Conservation (phyloP, 2,888 invertebrate species). For the Cerceris ruficornis region DNA sequence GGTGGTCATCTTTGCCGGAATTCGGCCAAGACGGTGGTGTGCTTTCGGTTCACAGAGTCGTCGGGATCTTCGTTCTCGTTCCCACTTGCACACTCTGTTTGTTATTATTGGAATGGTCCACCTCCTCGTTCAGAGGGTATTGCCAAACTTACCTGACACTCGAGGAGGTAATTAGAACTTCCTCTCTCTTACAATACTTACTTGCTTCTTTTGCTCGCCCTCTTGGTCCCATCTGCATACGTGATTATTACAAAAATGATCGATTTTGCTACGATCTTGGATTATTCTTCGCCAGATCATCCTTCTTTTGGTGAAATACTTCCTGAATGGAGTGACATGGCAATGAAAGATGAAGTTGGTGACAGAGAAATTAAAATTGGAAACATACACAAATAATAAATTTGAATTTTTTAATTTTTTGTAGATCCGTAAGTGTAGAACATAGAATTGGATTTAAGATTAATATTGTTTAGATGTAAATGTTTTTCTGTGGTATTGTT, state of each 20-base stretch:
- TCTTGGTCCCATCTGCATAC: conserved; percentile 14
- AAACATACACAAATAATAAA: too few relatives aligned
- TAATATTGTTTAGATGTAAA: too few relatives aligned
- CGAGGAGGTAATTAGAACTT: conserved; percentile 68
- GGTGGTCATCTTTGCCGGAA: conserved; percentile 41
- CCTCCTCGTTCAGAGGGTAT: conserved; percentile 60
- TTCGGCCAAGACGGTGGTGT: conserved; percentile 45
- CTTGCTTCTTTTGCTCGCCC: conserved; percentile 22
- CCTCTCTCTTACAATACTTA: conserved; percentile 37
- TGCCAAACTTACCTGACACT: conserved; percentile 72
- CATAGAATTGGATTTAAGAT: too few relatives aligned
- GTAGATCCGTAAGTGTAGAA: too few relatives aligned
- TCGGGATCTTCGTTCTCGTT: conserved; percentile 55
- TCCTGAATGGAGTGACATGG: too few relatives aligned
- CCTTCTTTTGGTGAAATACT: too few relatives aligned
- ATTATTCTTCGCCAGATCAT: too few relatives aligned
- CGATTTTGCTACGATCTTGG: too few relatives aligned
- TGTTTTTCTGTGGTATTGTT: neutral
- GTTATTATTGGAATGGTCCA: conserved; percentile 73
- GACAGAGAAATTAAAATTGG: too few relatives aligned
- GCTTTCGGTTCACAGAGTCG: conserved; percentile 38
- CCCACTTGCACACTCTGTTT: conserved; percentile 59
- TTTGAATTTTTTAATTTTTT: too few relatives aligned
- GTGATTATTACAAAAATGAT: too few relatives aligned
- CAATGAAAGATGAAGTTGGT: too few relatives aligned